Evolutionary conservation across 2,888 invertebrate species (phyloP).

Genomic region (Bellardia bayeri): DNA sequence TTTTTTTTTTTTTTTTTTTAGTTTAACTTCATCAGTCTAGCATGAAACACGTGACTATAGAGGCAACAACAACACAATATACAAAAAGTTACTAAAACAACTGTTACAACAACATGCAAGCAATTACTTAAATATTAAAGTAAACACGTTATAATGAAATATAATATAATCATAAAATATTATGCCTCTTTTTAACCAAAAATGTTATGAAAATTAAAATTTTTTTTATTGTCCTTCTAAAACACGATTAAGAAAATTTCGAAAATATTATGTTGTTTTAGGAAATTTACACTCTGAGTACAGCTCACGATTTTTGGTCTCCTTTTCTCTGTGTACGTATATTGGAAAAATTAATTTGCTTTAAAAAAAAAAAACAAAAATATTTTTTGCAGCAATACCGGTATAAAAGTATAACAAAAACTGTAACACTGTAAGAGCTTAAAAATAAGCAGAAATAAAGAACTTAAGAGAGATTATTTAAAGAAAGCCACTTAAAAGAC

Average conservation of each 20-base stretch:
- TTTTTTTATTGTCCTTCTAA: background rate
- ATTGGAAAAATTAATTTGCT: no score
- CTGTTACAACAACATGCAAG: background rate
- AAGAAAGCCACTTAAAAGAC: no score
- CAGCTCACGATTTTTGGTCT: background rate
- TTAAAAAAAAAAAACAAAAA: no score
- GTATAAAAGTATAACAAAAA: no score
- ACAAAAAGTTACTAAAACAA: background rate
- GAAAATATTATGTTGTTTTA: background rate
- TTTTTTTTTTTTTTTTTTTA: constrained; percentile 11
- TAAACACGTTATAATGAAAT: constrained; percentile 9
- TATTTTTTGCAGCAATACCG: no score
- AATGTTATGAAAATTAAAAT: background rate
- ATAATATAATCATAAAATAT: background rate
- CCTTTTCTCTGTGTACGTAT: background rate
- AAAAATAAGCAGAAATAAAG: no score
- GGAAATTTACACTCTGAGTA: background rate
- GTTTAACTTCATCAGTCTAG: background rate
- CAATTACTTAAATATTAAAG: constrained; percentile 36
- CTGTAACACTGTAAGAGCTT: no score
- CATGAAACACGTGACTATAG: constrained; percentile 40
- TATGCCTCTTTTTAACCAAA: background rate
- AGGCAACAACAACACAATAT: background rate
- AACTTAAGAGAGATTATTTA: no score
- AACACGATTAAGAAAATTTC: background rate